A percentile compares a stretch with the other conserved stretches of the same genome.
phyloP scores from a whole-genome alignment of 1,140 invertebrate species.

The Pectinophora gossypiella region DNA sequence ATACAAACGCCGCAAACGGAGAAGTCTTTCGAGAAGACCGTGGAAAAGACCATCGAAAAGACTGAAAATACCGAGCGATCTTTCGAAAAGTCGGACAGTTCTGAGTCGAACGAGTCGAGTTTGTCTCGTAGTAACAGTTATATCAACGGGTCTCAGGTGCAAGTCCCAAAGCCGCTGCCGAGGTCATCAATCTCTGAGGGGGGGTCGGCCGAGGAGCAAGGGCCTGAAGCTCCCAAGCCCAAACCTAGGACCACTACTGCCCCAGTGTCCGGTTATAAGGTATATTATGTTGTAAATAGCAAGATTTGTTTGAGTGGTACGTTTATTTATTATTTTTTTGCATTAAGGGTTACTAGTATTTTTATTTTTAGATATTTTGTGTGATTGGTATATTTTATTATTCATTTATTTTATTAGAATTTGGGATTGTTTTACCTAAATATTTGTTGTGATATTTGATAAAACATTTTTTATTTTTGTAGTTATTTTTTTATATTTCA shows the following conservation, averaged over 20 bases:
- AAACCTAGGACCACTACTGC: slow-evolving; percentile 81
- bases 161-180: slow-evolving; percentile 86
- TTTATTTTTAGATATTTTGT: too few relatives aligned
- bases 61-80: slow-evolving; percentile 1
- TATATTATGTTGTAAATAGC: slow-evolving; percentile 72
- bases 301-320: too few relatives aligned
- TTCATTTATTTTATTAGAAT: too few relatives aligned
- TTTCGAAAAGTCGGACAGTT: slow-evolving; percentile 22
- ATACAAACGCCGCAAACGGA: slow-evolving; percentile 23
- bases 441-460: too few relatives aligned
- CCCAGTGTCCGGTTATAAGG: slow-evolving; percentile 81
- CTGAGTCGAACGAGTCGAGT: slow-evolving; percentile 43
- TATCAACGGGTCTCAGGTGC: slow-evolving; percentile 46
- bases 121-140: slow-evolving; percentile 58
- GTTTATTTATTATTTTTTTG: too few relatives aligned
- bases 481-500: too few relatives aligned
- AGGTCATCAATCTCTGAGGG: slow-evolving; percentile 71
- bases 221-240: slow-evolving; percentile 78
- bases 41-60: slow-evolving; percentile 23
- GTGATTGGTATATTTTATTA: too few relatives aligned
- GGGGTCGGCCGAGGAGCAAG: slow-evolving; percentile 59
- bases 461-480: too few relatives aligned
- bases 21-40: slow-evolving; percentile 24
- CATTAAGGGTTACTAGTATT: too few relatives aligned
- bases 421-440: too few relatives aligned